Evolutionary conservation across 2,797 vertebrate species (phyloP).

Genomic region (Alosa sapidissima): DNA sequence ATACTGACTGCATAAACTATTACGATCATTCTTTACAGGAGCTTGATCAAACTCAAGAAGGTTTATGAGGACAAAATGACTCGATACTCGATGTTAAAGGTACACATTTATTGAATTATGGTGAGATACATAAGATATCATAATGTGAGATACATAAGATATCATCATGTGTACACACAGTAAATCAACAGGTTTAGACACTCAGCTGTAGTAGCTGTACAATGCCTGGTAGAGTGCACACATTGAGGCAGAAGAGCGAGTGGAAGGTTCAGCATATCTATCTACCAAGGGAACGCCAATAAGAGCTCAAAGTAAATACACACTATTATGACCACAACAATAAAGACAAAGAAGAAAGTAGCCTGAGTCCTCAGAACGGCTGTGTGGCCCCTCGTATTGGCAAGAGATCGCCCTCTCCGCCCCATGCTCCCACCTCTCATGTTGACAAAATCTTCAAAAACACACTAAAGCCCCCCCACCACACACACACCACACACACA

Average conservation of each 20-base stretch:
- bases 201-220: not conserved
- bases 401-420: conserved; percentile 56
- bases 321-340: conserved; percentile 66
- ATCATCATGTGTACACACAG: not conserved
- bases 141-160: not conserved
- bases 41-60: not conserved
- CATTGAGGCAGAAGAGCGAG: not conserved
- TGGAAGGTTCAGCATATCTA: conserved; percentile 42
- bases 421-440: conserved; percentile 58
- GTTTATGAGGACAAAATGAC: not conserved
- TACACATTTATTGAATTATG: not conserved
- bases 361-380: conserved; percentile 56
- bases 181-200: not conserved
- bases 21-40: not conserved
- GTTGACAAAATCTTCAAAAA: conserved; percentile 42
- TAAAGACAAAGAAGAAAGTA: conserved; percentile 58
- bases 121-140: not conserved
- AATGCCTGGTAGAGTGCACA: not conserved
- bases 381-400: conserved; percentile 55
- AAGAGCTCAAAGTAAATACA: conserved; percentile 71
- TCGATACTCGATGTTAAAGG: not conserved
- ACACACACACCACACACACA: not conserved
- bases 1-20: not conserved
- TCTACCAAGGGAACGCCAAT: conserved; percentile 66
- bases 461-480: not conserved